Base-by-base conservation (phyloP, 1,140 invertebrate genomes). In the Contarinia nasturtii region DNA sequence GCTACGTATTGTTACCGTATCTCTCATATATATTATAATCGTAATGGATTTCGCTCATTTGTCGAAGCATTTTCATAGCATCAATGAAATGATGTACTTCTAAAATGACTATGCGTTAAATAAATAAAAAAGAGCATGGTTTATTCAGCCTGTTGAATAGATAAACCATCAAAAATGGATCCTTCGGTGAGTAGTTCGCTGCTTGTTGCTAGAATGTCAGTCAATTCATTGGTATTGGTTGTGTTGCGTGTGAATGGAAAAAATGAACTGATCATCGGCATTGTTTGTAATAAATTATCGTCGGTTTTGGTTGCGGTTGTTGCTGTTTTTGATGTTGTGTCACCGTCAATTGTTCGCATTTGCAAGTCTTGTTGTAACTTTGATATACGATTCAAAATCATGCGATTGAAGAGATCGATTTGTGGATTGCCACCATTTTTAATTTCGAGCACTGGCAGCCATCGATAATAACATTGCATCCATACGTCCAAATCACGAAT, bases 401-500 rank as follows among this genome's bases (percentile, higher is more conserved):
- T 54, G 42, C 74, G 65, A 45, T 69, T 63, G 44, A 64, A 71
- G 15, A 78, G 60, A 57, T 82, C 80, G 10, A 77, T 64, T 49
- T 81, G 76, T 22, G 77, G 77, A 48, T 64, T 66, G 0, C 86
- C 86, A 40, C 86, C 84, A 48, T 76, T 78, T 4, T 75, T 71
- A 42, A 90, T 83, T 60, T 91, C 83, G 1, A 89, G 69, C 11
- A 83, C 73, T 5, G 80, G 76, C 56, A 90, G 72, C 85, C 86
- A 92, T 2, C 88, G 76, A 53, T 86, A 80, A 65, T 90, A 94
- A 66, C 86, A 91, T 57, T 87, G 85, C 42, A 73, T 69, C 88
- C 88, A 94, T n/a, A 93, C 58, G 44, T 83, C 76, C 49, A 89
- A 61, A 51, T 62, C 66, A 7, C 75, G 62, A 38, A 83, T 64